phyloP scores from a whole-genome alignment of 2,797 vertebrate genomes.

The Podargus strigoides region DNA sequence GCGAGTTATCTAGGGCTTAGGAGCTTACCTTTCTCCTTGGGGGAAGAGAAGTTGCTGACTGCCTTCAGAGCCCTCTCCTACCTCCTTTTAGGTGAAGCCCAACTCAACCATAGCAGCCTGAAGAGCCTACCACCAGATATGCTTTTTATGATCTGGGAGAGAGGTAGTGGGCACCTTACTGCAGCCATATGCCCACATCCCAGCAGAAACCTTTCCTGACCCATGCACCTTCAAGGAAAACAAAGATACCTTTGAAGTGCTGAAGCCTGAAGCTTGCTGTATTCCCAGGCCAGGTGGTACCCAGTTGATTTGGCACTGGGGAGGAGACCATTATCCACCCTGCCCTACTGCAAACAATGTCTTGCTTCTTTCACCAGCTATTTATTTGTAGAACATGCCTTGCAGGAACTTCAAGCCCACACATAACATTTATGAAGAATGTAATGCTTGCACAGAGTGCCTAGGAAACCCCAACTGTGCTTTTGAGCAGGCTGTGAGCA shows the following conservation, averaged over 20 bases:
- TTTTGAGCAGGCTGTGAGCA: neutral
- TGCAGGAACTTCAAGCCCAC: neutral
- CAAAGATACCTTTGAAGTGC: neutral
- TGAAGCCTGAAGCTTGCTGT: neutral
- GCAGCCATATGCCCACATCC: neutral
- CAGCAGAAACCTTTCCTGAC: neutral
- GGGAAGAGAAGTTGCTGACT: neutral
- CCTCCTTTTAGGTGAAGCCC: neutral
- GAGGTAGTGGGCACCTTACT: neutral
- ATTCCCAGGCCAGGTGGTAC: neutral
- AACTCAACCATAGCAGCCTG: neutral
- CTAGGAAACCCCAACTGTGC: too few relatives aligned
- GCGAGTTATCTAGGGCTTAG: neutral
- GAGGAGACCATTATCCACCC: neutral
- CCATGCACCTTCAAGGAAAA: neutral
- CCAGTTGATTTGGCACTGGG: too few relatives aligned
- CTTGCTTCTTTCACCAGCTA: neutral
- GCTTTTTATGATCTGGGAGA: neutral
- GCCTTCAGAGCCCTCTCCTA: neutral
- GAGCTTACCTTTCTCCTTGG: neutral
- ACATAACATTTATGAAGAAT: neutral
- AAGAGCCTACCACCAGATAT: neutral
- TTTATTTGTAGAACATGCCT: neutral
- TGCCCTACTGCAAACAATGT: neutral
- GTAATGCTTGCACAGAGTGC: fast-evolving